A percentile compares a stretch with the other conserved stretches of the same genome.
Evolutionary conservation across 2,113 vertebrate genomes (phyloP).

Genomic region (Rynchops niger): DNA sequence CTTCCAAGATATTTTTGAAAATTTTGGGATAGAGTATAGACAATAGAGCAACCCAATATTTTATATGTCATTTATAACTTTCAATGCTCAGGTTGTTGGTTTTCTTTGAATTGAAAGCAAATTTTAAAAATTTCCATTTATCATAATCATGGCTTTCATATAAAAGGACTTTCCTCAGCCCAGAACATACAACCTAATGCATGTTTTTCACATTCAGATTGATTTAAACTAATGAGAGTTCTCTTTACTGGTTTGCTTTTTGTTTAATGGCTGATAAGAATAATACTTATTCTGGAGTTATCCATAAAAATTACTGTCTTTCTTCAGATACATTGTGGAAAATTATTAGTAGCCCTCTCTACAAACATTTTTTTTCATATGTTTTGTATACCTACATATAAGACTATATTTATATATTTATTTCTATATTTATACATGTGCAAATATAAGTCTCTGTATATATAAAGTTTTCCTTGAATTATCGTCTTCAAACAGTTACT

Average conservation of each 20-base stretch:
- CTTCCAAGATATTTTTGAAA: not conserved
- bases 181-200: not conserved
- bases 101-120: not conserved
- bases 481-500: not conserved
- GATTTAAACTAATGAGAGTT: not conserved
- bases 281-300: not conserved
- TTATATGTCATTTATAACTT: not conserved
- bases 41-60: not conserved
- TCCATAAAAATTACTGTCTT: not conserved
- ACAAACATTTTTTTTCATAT: not conserved
- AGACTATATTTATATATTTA: not conserved
- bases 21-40: not conserved
- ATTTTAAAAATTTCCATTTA: not conserved
- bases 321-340: not conserved
- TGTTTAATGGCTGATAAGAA: not conserved
- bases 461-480: not conserved
- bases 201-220: not conserved
- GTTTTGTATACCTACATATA: not conserved
- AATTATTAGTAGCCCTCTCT: not conserved
- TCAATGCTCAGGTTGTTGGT: fast-evolving
- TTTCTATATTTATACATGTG: not conserved
- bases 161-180: not conserved
- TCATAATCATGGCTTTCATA: not conserved
- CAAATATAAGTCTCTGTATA: not conserved
- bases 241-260: not conserved